Base-by-base conservation (phyloP, 2,888 invertebrate species). In the Phorcus lineatus region DNA sequence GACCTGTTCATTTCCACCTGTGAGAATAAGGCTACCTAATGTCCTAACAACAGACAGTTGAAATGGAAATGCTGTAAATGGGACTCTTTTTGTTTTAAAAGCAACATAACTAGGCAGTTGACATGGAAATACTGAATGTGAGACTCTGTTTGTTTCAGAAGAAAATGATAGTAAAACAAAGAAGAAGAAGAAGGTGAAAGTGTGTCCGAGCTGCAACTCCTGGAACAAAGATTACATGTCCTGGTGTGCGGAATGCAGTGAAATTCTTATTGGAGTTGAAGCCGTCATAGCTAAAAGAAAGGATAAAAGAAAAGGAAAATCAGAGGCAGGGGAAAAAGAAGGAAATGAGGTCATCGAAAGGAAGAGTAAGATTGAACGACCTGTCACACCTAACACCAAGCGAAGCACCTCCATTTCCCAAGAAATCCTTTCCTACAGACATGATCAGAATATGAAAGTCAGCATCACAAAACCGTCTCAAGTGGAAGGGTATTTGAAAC, bases 191-290 rank as follows among this genome's bases (percentile, higher is more conserved):
- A 75, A 83, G 57, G 84, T 88, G 16, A 85, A 86, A 53, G 84
- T 88, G 3, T 91, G 91, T 77, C 89, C 90, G 3, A 90, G 90
- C 66, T 91, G 91, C 84, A 80, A 82, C 17, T 86, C 88, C 17
- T 77, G 88, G 36, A 91, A 91, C 78, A 90, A 90, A 79, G 86
- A 85, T 19, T 90, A 91, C 79, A 89, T 91, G 88, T 85, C 89
- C 4, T 91, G 91, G 91, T 91, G 91, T 78, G 82, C 87, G 7
- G 87, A 88, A 1, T 91, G 91, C 86, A 89, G 91, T 2, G 90
- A 89, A 67, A 86, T 90, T 52, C 84, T 91, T 22, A 91, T 90
- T 31, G 91, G 90, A 17, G 83, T 90, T 1, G 89, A 90, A 57
- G 88, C 89, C 13, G 80, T 86, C 53, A 52, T 85, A 28, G 84